Evolutionary conservation across 92 coral and sea anemone species (phyloP).

Genomic region (Scolanthus callimorphus): DNA sequence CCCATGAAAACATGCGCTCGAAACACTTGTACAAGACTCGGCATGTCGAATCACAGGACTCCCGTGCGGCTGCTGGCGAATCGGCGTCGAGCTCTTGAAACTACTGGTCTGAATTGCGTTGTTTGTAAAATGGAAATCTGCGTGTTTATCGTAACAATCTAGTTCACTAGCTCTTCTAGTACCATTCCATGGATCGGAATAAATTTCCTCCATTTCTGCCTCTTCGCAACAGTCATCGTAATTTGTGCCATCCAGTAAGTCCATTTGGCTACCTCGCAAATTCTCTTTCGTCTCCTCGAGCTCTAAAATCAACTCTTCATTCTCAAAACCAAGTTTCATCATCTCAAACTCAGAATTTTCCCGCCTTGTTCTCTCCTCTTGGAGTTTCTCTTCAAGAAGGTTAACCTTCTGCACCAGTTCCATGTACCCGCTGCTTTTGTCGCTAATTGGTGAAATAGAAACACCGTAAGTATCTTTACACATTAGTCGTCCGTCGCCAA

Average conservation of each 20-base stretch:
- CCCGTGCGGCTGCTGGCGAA: not conserved
- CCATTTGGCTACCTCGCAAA: slow-evolving; percentile 28
- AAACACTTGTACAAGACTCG: no score
- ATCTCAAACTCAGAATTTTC: slow-evolving; percentile 45
- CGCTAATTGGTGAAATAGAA: not conserved
- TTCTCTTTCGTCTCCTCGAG: slow-evolving; percentile 50
- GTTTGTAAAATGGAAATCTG: not conserved
- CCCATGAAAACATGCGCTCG: no score
- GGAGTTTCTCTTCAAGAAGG: slow-evolving; percentile 28
- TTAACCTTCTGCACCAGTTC: slow-evolving; percentile 38
- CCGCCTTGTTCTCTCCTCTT: slow-evolving; percentile 44
- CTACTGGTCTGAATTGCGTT: not conserved
- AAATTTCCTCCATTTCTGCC: not conserved
- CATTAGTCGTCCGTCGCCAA: slow-evolving; percentile 20
- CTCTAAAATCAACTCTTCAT: slow-evolving; percentile 29
- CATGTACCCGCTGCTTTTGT: slow-evolving; percentile 5
- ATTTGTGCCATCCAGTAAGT: slow-evolving; percentile 22
- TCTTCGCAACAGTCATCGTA: slow-evolving; percentile 11
- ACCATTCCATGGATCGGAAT: not conserved
- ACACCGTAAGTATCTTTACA: not conserved
- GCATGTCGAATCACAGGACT: not conserved
- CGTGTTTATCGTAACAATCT: not conserved
- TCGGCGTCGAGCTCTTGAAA: not conserved
- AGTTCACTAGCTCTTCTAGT: not conserved
- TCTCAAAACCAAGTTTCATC: slow-evolving; percentile 42